Evolutionary conservation across 2,113 vertebrate species (phyloP).

Genomic region (Sylvia atricapilla): DNA sequence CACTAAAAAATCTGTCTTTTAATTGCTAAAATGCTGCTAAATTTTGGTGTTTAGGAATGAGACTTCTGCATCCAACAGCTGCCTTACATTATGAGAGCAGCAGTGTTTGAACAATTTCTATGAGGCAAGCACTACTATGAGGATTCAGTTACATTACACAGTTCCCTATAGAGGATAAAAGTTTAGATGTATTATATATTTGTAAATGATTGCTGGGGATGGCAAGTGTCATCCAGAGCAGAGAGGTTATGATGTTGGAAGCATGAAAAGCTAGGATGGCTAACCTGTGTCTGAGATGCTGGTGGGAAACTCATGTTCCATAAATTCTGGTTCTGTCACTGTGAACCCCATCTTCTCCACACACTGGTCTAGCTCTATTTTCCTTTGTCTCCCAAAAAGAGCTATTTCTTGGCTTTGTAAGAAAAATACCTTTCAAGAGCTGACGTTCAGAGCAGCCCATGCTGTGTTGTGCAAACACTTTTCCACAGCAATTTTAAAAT

Average conservation of each 20-base stretch:
- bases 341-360: not conserved
- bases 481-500: not conserved
- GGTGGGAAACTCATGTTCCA: rapidly evolving
- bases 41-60: not conserved
- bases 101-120: not conserved
- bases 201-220: not conserved
- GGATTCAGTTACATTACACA: not conserved
- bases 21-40: not conserved
- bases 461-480: not conserved
- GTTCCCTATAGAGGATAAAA: not conserved
- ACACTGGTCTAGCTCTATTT: not conserved
- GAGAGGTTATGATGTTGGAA: not conserved
- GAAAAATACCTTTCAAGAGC: not conserved
- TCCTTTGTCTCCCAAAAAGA: not conserved
- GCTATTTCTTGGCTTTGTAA: not conserved
- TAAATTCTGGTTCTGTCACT: not conserved
- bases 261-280: not conserved
- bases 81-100: not conserved
- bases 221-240: not conserved
- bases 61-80: not conserved
- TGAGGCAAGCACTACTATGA: not conserved
- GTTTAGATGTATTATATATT: not conserved
- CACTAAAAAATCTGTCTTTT: not conserved
- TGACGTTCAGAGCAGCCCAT: not conserved
- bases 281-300: not conserved